phyloP scores from a whole-genome alignment of 2,113 vertebrate genomes.

The Microcebus jonahi region DNA sequence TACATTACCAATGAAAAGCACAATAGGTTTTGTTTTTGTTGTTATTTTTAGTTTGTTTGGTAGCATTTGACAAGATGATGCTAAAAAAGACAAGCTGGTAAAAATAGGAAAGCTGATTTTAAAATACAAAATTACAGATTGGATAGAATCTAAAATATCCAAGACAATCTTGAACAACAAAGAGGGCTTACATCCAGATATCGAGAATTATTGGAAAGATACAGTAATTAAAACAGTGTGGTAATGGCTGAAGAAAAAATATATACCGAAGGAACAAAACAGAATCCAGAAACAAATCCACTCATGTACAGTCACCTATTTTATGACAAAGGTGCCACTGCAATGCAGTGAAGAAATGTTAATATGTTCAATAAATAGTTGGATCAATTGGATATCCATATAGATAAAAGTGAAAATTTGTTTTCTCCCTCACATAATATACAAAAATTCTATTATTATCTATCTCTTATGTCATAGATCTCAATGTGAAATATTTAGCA shows the following conservation, averaged over 20 bases:
- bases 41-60: background rate
- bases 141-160: background rate
- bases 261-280: background rate
- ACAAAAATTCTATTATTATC: background rate
- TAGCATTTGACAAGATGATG: background rate
- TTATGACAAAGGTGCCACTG: background rate
- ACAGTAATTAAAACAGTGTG: background rate
- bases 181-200: background rate
- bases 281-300: background rate
- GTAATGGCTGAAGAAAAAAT: background rate
- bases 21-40: background rate
- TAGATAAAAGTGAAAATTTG: background rate
- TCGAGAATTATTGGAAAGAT: background rate
- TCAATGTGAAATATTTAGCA: background rate
- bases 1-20: background rate
- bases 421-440: background rate
- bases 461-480: background rate
- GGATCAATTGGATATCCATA: background rate
- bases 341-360: background rate
- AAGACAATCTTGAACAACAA: background rate
- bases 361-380: background rate
- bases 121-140: background rate
- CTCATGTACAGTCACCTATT: background rate
- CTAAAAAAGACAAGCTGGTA: background rate
- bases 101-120: background rate